A percentile compares a stretch with the other conserved stretches of the same genome.
These are phyloP conservation scores for Plebejus anna DNA, from an alignment of 2,888 invertebrate species.

Conservation along the genomic window DNA sequence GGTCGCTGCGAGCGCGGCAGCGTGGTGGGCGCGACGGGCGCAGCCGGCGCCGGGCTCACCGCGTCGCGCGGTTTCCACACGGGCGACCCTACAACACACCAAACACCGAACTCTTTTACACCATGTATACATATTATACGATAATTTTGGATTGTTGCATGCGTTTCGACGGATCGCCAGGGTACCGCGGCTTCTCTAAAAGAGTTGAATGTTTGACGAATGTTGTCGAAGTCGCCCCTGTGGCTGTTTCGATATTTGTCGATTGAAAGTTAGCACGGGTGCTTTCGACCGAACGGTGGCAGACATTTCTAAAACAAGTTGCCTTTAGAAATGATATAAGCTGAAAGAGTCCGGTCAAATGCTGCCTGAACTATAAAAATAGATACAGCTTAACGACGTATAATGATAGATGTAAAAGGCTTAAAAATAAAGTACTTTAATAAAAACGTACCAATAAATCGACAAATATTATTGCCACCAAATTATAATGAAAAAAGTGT, in stretches of 20 bases:
- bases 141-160: constrained; percentile 52
- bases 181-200: constrained; percentile 62
- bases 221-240: constrained; percentile 55
- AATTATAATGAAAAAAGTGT: neutral
- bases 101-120: constrained; percentile 79
- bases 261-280: neutral
- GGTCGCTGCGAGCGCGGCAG: constrained; percentile 71
- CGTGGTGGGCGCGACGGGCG: constrained; percentile 62
- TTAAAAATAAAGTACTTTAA: neutral
- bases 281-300: neutral
- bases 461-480: constrained; percentile 16
- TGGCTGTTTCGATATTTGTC: constrained; percentile 26
- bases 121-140: constrained; percentile 43
- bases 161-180: constrained; percentile 59
- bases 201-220: constrained; percentile 82
- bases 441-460: neutral
- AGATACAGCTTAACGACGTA: constrained; percentile 4
- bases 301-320: neutral
- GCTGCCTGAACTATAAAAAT: neutral
- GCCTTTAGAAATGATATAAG: neutral
- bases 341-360: neutral
- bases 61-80: constrained; percentile 98
- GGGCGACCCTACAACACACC: constrained; percentile 94
- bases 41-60: constrained; percentile 54
- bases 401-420: neutral